Evolutionary conservation across 2,797 vertebrate genomes (phyloP).

Genomic region (Micropoecilia bifurca): DNA sequence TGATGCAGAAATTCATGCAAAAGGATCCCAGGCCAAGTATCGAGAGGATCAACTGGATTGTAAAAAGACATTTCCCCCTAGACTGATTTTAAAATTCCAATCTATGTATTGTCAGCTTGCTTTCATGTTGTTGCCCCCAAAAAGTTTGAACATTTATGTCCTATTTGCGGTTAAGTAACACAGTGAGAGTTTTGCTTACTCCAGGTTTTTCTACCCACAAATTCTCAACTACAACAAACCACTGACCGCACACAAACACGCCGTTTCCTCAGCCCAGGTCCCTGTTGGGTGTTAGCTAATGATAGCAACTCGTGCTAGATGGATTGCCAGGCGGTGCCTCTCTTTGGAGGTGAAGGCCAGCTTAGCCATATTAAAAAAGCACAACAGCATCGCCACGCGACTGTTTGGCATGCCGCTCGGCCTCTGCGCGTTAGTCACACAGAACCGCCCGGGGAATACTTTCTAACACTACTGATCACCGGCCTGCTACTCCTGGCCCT

Average conservation of each 20-base stretch:
- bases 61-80: background rate
- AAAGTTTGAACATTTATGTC: background rate
- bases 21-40: background rate
- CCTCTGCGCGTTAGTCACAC: slow-evolving; percentile 71
- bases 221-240: slow-evolving; percentile 33
- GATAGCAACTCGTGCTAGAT: slow-evolving; percentile 68
- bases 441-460: slow-evolving; percentile 76
- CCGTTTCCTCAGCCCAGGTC: slow-evolving; percentile 71
- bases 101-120: background rate
- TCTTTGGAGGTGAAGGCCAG: slow-evolving; percentile 74
- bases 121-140: background rate
- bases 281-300: slow-evolving; percentile 72
- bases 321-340: slow-evolving; percentile 63
- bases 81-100: background rate
- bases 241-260: slow-evolving; percentile 40
- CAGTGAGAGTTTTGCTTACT: slow-evolving; percentile 9
- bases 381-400: slow-evolving; percentile 51
- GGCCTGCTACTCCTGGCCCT: slow-evolving; percentile 77
- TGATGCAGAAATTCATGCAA: background rate
- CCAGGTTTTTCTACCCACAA: slow-evolving; percentile 11
- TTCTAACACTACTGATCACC: slow-evolving; percentile 79
- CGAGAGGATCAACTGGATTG: background rate
- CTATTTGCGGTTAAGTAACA: background rate
- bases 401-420: slow-evolving; percentile 80
- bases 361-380: slow-evolving; percentile 66